phyloP scores from a whole-genome alignment of 2,113 vertebrate genomes.

The Mustelus asterias region DNA sequence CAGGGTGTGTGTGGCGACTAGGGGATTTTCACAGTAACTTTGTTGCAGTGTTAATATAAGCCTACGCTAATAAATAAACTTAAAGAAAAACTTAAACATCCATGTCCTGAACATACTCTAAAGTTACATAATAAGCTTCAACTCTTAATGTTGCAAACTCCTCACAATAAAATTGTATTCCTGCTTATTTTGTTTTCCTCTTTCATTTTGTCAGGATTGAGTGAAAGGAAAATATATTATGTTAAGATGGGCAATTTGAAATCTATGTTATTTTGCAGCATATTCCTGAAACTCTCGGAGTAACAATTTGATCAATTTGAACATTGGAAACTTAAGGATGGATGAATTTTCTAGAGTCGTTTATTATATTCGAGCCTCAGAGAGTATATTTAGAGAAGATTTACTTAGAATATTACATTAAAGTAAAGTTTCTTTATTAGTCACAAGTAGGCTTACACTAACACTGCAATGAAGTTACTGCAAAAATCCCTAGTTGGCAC shows the following conservation, averaged over 20 bases:
- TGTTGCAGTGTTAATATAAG: no score
- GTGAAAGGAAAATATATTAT: background rate
- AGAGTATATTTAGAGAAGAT: background rate
- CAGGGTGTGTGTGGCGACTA: no score
- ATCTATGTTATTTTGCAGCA: background rate
- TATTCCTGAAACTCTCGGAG: background rate
- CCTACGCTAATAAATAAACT: no score
- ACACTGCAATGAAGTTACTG: no score
- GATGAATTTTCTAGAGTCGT: background rate
- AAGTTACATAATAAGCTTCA: background rate
- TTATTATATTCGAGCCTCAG: background rate
- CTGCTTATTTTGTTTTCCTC: background rate
- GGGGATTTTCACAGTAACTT: no score
- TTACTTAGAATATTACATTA: background rate
- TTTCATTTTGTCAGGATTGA: background rate
- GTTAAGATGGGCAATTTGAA: background rate
- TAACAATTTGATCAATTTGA: background rate
- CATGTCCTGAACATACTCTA: background rate
- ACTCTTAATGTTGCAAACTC: background rate
- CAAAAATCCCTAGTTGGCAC: no score
- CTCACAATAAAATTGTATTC: background rate
- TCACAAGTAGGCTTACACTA: no score
- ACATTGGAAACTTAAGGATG: background rate
- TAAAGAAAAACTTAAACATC: background rate
- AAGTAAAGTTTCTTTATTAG: no score